phyloP scores from a whole-genome alignment of 2,113 vertebrate genomes.

The Pardalotus punctatus region DNA sequence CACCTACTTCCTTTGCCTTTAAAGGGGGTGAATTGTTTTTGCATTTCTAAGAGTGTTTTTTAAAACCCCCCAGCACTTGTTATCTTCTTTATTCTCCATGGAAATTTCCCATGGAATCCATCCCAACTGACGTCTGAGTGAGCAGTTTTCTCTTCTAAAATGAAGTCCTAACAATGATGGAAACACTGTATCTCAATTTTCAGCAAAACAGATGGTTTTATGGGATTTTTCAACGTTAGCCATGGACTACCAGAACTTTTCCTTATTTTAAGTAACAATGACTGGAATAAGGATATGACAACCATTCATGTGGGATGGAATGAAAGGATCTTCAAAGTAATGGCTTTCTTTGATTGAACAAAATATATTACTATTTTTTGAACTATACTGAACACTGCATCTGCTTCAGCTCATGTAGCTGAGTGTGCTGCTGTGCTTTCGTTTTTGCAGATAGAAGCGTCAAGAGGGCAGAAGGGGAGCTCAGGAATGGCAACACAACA shows the following conservation, averaged over 20 bases:
- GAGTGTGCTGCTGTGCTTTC: background rate
- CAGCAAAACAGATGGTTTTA: background rate
- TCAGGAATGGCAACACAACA: background rate
- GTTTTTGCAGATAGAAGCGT: background rate
- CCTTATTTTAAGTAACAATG: background rate
- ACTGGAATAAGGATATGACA: background rate
- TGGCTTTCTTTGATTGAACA: background rate
- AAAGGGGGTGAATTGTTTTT: background rate
- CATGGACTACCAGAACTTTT: background rate
- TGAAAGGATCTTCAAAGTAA: background rate
- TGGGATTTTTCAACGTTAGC: background rate
- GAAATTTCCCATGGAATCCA: background rate
- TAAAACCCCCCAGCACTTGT: background rate
- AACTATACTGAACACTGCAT: background rate
- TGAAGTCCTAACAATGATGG: background rate
- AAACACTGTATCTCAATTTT: background rate
- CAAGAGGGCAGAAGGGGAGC: background rate
- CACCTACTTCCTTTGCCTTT: background rate
- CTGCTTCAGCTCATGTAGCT: background rate
- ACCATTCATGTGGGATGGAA: background rate
- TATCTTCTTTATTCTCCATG: background rate
- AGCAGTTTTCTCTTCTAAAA: background rate
- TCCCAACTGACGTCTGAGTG: background rate
- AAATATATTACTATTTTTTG: background rate
- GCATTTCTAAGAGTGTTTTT: background rate